phyloP scores from a whole-genome alignment of 1,140 invertebrate species.

The Zaprionus kolodkinae region DNA sequence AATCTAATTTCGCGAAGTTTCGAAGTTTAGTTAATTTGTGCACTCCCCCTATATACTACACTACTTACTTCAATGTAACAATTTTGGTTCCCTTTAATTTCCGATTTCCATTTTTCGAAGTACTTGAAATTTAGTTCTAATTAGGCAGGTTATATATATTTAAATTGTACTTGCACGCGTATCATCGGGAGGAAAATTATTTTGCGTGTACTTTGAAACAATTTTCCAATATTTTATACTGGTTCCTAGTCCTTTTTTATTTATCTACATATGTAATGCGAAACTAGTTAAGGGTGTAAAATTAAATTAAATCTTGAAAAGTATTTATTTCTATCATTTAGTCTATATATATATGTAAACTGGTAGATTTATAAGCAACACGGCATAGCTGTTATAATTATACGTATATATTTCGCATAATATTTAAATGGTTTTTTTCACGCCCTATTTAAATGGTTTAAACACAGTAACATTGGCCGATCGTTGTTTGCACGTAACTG shows the following conservation, averaged over 20 bases:
- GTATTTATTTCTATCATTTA: conserved; percentile 76
- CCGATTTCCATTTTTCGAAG: background rate
- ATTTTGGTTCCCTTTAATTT: background rate
- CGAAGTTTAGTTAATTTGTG: conserved; percentile 22
- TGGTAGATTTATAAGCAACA: conserved; percentile 39
- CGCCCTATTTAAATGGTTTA: conserved; percentile 6
- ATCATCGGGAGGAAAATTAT: conserved; percentile 5
- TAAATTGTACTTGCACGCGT: conserved; percentile 2
- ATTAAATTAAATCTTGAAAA: conserved; percentile 57
- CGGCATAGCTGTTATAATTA: conserved; percentile 39
- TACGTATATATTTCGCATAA: conserved; percentile 33
- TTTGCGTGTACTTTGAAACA: conserved; percentile 27
- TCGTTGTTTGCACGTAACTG: background rate
- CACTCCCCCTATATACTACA: background rate
- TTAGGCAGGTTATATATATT: conserved; percentile 6
- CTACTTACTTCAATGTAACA: background rate
- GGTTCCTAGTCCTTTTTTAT: conserved; percentile 78
- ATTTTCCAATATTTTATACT: conserved; percentile 69
- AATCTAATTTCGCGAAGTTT: conserved; percentile 29
- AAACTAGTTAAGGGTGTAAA: conserved; percentile 60
- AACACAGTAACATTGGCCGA: background rate
- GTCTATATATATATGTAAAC: conserved; percentile 36
- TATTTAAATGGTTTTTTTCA: conserved; percentile 45
- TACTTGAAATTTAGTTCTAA: conserved; percentile 4
- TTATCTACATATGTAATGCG: conserved; percentile 55